Conservation (phyloP, 2,888 invertebrate species). For the Coelopa pilipes region DNA sequence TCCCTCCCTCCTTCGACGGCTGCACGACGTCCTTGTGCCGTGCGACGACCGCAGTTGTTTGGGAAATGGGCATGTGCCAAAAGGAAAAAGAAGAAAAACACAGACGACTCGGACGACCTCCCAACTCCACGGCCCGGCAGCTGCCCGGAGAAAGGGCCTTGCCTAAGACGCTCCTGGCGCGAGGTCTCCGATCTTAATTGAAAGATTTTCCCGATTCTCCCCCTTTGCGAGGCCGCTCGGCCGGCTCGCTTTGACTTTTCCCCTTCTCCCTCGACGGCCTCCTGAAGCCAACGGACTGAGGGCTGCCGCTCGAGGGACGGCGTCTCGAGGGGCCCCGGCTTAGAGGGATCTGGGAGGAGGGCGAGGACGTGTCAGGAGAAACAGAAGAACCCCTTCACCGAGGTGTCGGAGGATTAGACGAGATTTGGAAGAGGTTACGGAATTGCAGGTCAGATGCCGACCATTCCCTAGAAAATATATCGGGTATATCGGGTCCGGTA, state of each 20-base stretch:
- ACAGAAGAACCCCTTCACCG: background rate
- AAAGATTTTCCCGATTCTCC: constrained; percentile 10
- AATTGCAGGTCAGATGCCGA: background rate
- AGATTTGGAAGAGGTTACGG: background rate
- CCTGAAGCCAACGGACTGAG: no score
- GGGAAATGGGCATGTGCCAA: background rate
- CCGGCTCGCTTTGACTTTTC: background rate
- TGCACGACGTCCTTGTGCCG: background rate
- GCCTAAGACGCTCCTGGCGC: background rate
- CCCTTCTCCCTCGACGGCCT: background rate
- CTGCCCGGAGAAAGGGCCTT: background rate
- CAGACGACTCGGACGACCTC: background rate
- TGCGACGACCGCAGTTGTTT: background rate
- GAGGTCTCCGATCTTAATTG: constrained; percentile 1
- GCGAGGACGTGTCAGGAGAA: background rate
- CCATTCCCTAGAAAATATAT: background rate
- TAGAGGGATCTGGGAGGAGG: no score
- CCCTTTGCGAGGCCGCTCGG: background rate
- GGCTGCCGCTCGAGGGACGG: no score
- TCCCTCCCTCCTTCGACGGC: background rate
- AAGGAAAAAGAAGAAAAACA: background rate
- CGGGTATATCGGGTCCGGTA: no score
- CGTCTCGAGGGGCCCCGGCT: no score
- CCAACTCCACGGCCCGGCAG: background rate
- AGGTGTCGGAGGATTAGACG: constrained; percentile 1